phyloP scores from a whole-genome alignment of 1,140 invertebrate species.

The Micrasema minimum region DNA sequence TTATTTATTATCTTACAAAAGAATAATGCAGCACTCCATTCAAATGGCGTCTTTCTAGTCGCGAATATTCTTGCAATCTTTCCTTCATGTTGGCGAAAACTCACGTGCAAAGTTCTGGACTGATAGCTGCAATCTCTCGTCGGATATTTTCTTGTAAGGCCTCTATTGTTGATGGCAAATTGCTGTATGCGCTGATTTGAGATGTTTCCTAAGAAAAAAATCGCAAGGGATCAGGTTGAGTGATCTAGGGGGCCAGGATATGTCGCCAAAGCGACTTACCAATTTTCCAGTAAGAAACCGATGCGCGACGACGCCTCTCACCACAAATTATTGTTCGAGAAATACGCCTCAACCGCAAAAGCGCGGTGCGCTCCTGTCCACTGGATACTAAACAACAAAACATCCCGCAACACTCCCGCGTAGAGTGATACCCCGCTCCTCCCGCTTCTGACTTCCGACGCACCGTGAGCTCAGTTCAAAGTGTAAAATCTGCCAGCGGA shows the following conservation, averaged over 20 bases:
- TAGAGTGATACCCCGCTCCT: constrained; percentile 1
- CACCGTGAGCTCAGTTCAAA: background rate
- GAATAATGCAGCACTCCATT: background rate
- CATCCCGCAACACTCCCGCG: constrained; percentile 1
- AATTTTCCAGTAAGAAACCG: too few relatives aligned
- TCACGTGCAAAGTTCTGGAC: background rate
- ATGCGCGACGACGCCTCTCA: too few relatives aligned
- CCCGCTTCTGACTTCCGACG: background rate
- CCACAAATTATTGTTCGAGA: background rate
- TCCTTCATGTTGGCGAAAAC: background rate
- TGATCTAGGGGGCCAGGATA: too few relatives aligned
- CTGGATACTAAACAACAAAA: background rate
- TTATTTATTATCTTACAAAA: too few relatives aligned
- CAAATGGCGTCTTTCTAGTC: background rate
- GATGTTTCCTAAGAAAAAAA: background rate
- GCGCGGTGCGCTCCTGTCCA: constrained; percentile 4
- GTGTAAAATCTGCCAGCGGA: constrained; percentile 3
- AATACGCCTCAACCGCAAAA: constrained; percentile 2
- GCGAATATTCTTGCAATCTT: background rate
- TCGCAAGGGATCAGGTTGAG: background rate
- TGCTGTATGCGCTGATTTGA: background rate
- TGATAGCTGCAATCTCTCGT: background rate
- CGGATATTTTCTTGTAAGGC: constrained; percentile 5
- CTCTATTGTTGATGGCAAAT: background rate
- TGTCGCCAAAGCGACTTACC: too few relatives aligned